These are phyloP conservation scores for Sebastolobus altivelis DNA, from an alignment of 2,797 vertebrate species.

Conservation along the genomic window DNA sequence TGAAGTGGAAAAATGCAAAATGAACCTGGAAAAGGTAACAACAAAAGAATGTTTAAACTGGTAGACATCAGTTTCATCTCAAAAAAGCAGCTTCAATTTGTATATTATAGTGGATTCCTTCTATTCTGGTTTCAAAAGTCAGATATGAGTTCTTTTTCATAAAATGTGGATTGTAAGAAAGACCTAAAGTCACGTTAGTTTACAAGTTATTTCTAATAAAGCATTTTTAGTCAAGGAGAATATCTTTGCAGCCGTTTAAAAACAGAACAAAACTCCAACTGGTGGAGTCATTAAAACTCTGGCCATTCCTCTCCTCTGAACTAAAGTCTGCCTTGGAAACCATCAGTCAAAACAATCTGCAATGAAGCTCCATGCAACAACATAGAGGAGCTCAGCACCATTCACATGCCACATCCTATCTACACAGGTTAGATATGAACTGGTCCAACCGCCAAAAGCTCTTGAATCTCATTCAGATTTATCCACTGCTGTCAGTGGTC, in stretches of 20 bases:
- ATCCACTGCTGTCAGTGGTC: neutral
- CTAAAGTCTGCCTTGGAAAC: slow-evolving; percentile 63
- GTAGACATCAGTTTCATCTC: neutral
- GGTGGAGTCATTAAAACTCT: slow-evolving; percentile 63
- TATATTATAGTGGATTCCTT: neutral
- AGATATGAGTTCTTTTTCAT: neutral
- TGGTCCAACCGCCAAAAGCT: neutral
- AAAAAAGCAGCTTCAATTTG: neutral
- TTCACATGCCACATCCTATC: slow-evolving; percentile 21
- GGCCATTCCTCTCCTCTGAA: slow-evolving; percentile 56
- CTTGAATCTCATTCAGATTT: neutral
- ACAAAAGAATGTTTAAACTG: neutral
- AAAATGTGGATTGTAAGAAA: neutral
- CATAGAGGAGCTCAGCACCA: slow-evolving; percentile 7
- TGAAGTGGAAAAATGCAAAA: slow-evolving; percentile 15
- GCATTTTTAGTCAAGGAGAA: neutral
- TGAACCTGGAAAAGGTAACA: neutral
- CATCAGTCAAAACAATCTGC: slow-evolving; percentile 61
- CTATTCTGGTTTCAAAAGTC: neutral
- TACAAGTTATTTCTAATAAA: slow-evolving; percentile 7
- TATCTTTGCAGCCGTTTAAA: slow-evolving; percentile 27
- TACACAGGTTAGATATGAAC: neutral
- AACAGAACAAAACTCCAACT: slow-evolving; percentile 43
- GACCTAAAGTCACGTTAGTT: slow-evolving; percentile 9
- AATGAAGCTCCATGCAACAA: slow-evolving; percentile 50